Conservation (phyloP, 2,113 vertebrate genomes). For the Lichenostomus cassidix region DNA sequence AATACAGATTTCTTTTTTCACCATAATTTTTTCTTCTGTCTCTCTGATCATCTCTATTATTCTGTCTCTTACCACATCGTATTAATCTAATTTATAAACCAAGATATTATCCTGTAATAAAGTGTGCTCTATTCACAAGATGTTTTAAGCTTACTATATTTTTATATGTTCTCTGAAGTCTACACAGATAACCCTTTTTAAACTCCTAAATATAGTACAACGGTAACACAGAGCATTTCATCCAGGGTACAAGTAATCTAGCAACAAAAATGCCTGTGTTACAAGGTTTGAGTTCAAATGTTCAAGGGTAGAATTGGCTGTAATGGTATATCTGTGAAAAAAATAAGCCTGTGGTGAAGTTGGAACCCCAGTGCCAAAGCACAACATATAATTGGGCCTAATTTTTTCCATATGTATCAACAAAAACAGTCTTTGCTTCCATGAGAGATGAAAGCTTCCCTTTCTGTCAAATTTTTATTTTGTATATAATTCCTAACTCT, state of each 20-base stretch:
- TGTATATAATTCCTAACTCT: constrained; percentile 71
- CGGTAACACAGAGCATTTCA: constrained; percentile 33
- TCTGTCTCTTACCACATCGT: not conserved
- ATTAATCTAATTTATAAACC: not conserved
- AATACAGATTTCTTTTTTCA: not conserved
- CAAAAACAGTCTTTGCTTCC: constrained; percentile 75
- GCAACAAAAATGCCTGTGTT: constrained; percentile 69
- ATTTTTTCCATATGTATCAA: constrained; percentile 82
- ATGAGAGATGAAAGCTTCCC: constrained; percentile 74
- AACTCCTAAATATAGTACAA: constrained; percentile 36
- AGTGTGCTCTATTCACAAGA: constrained; percentile 5
- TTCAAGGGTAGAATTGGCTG: constrained; percentile 61
- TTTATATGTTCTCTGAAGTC: constrained; percentile 31
- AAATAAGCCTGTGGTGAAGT: constrained; percentile 73
- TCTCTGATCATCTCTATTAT: not conserved
- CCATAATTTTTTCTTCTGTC: not conserved
- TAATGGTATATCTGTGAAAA: constrained; percentile 75
- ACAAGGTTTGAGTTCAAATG: constrained; percentile 75
- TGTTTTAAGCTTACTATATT: constrained; percentile 14
- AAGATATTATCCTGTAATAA: not conserved
- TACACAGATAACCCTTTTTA: constrained; percentile 31
- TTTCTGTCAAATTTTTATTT: constrained; percentile 74
- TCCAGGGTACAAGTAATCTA: constrained; percentile 27
- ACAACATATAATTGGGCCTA: constrained; percentile 76
- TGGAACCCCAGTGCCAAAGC: constrained; percentile 73